These are phyloP conservation scores for Philaethria dido DNA, from an alignment of 2,888 invertebrate species.

Conservation along the genomic window DNA sequence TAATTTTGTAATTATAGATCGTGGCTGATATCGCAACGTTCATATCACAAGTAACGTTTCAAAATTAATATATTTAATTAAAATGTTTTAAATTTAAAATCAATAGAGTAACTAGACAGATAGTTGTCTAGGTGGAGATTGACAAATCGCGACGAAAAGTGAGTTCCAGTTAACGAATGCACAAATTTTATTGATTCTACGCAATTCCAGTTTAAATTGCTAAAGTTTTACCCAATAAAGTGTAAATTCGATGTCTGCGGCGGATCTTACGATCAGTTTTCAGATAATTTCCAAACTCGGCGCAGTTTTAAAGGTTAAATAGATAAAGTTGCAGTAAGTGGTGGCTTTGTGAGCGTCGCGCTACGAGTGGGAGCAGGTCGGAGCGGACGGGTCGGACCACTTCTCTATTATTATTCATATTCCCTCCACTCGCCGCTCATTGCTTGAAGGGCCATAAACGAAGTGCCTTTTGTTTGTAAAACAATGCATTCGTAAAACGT, in stretches of 20 bases:
- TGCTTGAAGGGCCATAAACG: conserved; percentile 20
- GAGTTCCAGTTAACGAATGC: not conserved
- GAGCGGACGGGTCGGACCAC: conserved; percentile 3
- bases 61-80: conserved; percentile 15
- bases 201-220: conserved; percentile 19
- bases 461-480: conserved; percentile 26
- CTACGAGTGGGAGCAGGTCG: not conserved
- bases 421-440: conserved; percentile 9
- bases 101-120: not conserved
- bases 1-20: conserved; percentile 16
- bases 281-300: conserved; percentile 21
- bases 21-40: not conserved
- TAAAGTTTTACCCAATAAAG: conserved; percentile 23
- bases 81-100: not conserved
- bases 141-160: not conserved
- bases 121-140: not conserved
- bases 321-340: conserved; percentile 25
- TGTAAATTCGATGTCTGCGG: conserved; percentile 11
- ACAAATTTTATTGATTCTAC: not conserved
- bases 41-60: conserved; percentile 2
- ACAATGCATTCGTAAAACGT: conserved; percentile 19
- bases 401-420: conserved; percentile 20
- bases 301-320: conserved; percentile 25
- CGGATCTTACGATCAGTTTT: conserved; percentile 25
- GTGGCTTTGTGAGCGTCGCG: conserved; percentile 14